Conservation (phyloP, 1,140 invertebrate species). For the Battus philenor region DNA sequence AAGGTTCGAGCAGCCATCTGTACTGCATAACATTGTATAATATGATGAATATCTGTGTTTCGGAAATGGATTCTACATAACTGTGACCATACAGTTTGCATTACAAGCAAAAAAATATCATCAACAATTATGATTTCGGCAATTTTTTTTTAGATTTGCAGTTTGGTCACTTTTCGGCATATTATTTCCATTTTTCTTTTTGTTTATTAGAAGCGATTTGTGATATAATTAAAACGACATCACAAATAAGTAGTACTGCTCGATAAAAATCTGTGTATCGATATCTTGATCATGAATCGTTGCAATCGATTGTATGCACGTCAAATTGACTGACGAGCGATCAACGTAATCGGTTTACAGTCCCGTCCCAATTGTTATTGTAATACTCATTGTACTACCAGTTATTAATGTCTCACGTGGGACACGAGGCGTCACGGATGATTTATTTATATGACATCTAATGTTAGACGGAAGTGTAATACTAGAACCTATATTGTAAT, state of each 20-base stretch:
- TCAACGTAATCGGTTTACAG: conserved; percentile 64
- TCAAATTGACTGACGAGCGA: conserved; percentile 55
- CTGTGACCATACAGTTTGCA: too few relatives aligned
- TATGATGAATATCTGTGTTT: too few relatives aligned
- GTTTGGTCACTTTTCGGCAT: too few relatives aligned
- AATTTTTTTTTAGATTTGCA: too few relatives aligned
- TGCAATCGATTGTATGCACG: conserved; percentile 48
- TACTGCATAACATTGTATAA: too few relatives aligned
- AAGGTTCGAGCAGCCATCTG: too few relatives aligned
- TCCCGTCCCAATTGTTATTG: conserved; percentile 60
- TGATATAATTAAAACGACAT: conserved; percentile 18
- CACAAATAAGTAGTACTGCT: conserved; percentile 24
- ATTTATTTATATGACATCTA: conserved; percentile 23
- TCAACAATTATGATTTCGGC: too few relatives aligned
- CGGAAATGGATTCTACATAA: too few relatives aligned
- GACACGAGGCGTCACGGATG: conserved; percentile 37
- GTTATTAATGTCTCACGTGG: conserved; percentile 55
- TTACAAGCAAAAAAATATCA: too few relatives aligned
- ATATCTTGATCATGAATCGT: conserved; percentile 52
- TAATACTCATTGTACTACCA: conserved; percentile 60
- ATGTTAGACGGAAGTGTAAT: conserved; percentile 9
- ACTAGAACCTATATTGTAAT: conserved; percentile 2
- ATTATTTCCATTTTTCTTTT: too few relatives aligned
- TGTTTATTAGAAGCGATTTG: conserved; percentile 16
- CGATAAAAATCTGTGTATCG: conserved; percentile 44